Conservation (phyloP, 2,113 vertebrate species). For the Apodemus sylvaticus region DNA sequence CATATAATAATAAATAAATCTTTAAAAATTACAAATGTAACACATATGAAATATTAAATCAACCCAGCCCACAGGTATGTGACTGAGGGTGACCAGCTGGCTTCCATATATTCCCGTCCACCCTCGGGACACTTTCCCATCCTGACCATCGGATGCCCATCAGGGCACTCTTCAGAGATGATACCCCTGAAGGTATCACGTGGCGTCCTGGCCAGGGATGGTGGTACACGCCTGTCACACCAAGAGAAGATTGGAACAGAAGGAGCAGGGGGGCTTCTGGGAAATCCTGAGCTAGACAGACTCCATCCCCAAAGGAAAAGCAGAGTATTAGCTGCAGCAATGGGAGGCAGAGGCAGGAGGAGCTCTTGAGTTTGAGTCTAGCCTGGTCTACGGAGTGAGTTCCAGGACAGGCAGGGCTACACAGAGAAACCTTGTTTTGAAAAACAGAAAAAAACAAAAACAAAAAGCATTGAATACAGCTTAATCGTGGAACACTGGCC, state of each 20-base stretch:
- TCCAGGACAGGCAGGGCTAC: not conserved
- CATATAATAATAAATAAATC: too few species aligned
- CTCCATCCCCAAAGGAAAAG: not conserved
- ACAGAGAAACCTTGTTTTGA: not conserved
- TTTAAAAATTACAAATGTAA: too few species aligned
- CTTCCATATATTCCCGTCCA: rapidly evolving
- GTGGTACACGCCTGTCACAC: not conserved
- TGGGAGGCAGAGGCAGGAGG: not conserved
- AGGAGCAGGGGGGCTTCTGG: not conserved
- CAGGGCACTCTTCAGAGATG: not conserved
- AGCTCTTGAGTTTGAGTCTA: not conserved
- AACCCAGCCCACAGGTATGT: not conserved
- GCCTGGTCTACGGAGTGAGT: not conserved
- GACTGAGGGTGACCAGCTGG: not conserved
- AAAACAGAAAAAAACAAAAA: not conserved
- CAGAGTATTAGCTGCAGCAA: not conserved
- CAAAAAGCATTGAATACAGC: not conserved
- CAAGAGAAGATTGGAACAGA: not conserved
- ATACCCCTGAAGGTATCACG: not conserved
- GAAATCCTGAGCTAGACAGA: not conserved
- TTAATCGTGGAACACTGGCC: not conserved
- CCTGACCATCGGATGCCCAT: not conserved
- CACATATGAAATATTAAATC: not conserved
- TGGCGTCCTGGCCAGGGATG: not conserved
- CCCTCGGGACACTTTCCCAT: not conserved